Percentiles rank a stretch among this genome's conserved stretches.
Conservation (phyloP, 1,140 invertebrate species). For the Drosophila tropicalis region DNA sequence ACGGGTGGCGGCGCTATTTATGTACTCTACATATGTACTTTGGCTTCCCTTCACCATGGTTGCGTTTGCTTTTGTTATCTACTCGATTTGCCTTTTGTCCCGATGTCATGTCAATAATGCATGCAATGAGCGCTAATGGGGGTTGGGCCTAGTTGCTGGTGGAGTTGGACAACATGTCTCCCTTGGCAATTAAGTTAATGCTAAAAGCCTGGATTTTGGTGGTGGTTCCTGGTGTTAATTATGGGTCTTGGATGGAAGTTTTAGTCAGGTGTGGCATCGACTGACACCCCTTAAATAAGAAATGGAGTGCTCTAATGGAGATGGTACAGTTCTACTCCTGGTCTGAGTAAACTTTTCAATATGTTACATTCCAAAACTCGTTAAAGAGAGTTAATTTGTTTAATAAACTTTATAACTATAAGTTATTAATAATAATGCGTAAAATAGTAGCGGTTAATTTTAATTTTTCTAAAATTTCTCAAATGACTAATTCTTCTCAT, state of each 20-base stretch:
- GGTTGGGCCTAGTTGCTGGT: neutral
- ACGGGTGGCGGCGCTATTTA: constrained; percentile 5
- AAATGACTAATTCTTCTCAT: constrained; percentile 49
- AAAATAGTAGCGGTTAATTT: neutral
- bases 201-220: constrained; percentile 44
- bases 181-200: constrained; percentile 50
- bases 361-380: too few species aligned
- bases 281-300: neutral
- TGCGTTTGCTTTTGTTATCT: constrained; percentile 69
- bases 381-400: neutral
- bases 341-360: too few species aligned
- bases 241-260: constrained; percentile 2
- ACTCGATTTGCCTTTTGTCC: constrained; percentile 32
- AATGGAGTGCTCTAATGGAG: neutral
- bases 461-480: neutral
- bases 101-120: constrained; percentile 67
- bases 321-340: too few species aligned
- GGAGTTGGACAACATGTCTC: constrained; percentile 20
- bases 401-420: neutral
- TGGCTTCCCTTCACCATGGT: constrained; percentile 70
- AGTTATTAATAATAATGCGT: neutral
- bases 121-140: constrained; percentile 41
- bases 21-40: constrained; percentile 11
- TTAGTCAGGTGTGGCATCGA: constrained; percentile 34
- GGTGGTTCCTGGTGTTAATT: constrained; percentile 33